These are phyloP conservation scores for Microdon myrmicae DNA, from an alignment of 2,888 invertebrate species.

Conservation along the genomic window DNA sequence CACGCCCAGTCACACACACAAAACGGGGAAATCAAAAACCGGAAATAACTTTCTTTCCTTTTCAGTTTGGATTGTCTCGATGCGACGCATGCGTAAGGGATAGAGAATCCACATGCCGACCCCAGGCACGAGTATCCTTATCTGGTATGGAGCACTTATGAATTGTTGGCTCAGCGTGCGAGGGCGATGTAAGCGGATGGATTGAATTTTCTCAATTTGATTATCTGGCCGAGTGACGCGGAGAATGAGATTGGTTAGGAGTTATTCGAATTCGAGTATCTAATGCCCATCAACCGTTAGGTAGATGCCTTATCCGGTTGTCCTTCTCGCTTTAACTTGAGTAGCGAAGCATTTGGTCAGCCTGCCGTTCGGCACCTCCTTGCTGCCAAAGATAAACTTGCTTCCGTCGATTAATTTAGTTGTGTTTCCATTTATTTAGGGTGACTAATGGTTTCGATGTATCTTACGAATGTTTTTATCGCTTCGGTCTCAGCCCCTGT, in stretches of 20 bases:
- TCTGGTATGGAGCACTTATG: not conserved
- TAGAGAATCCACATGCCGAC: constrained; percentile 1
- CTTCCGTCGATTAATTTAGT: constrained; percentile 49
- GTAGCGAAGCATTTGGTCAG: no score
- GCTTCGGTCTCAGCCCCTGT: constrained; percentile 21
- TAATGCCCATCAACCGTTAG: constrained; percentile 15
- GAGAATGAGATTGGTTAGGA: constrained; percentile 1
- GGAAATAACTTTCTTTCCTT: constrained; percentile 15
- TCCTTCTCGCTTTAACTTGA: no score
- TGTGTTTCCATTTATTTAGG: constrained; percentile 53
- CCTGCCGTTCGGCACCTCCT: not conserved
- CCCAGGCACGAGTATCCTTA: not conserved
- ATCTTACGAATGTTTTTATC: not conserved
- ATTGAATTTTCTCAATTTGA: constrained; percentile 49
- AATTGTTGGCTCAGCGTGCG: constrained; percentile 14
- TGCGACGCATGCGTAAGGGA: constrained; percentile 5
- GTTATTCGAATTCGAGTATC: constrained; percentile 18
- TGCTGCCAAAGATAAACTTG: constrained; percentile 42
- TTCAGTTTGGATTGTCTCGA: no score
- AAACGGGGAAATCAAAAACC: constrained; percentile 37
- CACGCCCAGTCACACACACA: constrained; percentile 19
- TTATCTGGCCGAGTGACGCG: constrained; percentile 26
- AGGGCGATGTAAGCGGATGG: constrained; percentile 9
- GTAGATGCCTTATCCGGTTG: no score
- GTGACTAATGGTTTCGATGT: constrained; percentile 46